Evolutionary conservation across 1,140 invertebrate species (phyloP).

Genomic region (Cataglyphis hispanica): DNA sequence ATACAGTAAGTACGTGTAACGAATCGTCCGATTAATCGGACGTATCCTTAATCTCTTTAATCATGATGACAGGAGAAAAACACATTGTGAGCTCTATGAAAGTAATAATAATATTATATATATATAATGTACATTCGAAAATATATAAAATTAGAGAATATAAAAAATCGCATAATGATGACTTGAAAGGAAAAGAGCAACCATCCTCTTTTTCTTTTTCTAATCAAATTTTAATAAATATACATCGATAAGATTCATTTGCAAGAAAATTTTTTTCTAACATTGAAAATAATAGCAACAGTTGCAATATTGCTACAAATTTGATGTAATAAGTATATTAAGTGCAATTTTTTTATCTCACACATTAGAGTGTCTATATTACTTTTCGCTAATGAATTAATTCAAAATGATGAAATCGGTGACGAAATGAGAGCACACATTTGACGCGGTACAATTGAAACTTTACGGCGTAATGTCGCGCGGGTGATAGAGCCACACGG

Average conservation of each 20-base stretch:
- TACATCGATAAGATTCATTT: not conserved
- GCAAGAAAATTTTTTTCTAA: not conserved
- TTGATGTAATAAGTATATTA: not conserved
- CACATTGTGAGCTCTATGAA: not conserved
- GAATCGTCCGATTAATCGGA: conserved; percentile 2
- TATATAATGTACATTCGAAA: no score
- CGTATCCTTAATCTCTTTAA: not conserved
- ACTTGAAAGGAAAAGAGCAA: not conserved
- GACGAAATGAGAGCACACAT: conserved; percentile 35
- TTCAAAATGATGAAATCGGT: conserved; percentile 32
- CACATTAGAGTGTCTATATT: not conserved
- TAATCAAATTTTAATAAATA: not conserved
- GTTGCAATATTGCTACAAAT: not conserved
- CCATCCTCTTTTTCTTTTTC: no score
- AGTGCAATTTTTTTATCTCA: not conserved
- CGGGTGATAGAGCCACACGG: conserved; percentile 13
- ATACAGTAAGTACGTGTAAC: conserved; percentile 4
- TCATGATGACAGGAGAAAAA: not conserved
- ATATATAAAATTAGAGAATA: not conserved
- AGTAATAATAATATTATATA: not conserved
- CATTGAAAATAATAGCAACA: not conserved
- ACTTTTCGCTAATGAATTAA: conserved; percentile 17
- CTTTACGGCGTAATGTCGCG: conserved; percentile 31
- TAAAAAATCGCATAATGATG: not conserved
- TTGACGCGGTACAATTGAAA: conserved; percentile 57